phyloP scores from a whole-genome alignment of 2,797 vertebrate species.

The Sternarchorhynchus goeldii region DNA sequence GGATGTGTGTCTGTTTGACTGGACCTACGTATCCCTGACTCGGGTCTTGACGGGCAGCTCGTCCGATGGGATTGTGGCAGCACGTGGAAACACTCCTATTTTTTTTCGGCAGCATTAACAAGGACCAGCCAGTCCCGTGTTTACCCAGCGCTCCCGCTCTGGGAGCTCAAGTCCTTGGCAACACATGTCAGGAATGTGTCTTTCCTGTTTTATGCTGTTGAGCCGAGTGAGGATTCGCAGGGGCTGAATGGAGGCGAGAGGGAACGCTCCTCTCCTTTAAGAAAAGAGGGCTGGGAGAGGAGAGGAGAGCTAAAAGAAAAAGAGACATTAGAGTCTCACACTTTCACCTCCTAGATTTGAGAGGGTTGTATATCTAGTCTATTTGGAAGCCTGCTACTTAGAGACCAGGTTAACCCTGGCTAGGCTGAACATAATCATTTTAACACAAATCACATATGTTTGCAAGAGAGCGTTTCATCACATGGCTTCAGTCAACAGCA shows the following conservation, averaged over 20 bases:
- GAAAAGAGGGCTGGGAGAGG: background rate
- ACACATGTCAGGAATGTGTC: slow-evolving; percentile 64
- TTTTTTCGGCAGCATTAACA: slow-evolving; percentile 49
- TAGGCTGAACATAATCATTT: too few species aligned
- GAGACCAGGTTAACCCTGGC: too few species aligned
- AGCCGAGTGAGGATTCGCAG: slow-evolving; percentile 18
- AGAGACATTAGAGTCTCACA: background rate
- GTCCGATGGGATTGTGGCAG: slow-evolving; percentile 37
- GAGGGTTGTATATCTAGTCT: background rate
- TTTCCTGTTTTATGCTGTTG: slow-evolving; percentile 56
- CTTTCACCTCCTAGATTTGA: slow-evolving; percentile 7
- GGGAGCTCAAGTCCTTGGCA: slow-evolving; percentile 53
- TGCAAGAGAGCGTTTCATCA: slow-evolving; percentile 27
- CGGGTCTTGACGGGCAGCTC: slow-evolving; percentile 5
- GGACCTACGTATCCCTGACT: background rate
- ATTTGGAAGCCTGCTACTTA: slow-evolving; percentile 18
- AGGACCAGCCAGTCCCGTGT: slow-evolving; percentile 59
- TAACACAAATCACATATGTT: background rate
- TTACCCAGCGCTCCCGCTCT: slow-evolving; percentile 54
- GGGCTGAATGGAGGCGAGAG: slow-evolving; percentile 25
- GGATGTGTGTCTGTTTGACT: slow-evolving; percentile 9
- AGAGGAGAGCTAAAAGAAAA: slow-evolving; percentile 3
- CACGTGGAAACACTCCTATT: slow-evolving; percentile 59
- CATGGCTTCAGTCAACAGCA: slow-evolving; percentile 24
- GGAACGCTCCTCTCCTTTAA: slow-evolving; percentile 24